Conservation (phyloP, 2,888 invertebrate genomes). For the Ochropleura plecta region DNA sequence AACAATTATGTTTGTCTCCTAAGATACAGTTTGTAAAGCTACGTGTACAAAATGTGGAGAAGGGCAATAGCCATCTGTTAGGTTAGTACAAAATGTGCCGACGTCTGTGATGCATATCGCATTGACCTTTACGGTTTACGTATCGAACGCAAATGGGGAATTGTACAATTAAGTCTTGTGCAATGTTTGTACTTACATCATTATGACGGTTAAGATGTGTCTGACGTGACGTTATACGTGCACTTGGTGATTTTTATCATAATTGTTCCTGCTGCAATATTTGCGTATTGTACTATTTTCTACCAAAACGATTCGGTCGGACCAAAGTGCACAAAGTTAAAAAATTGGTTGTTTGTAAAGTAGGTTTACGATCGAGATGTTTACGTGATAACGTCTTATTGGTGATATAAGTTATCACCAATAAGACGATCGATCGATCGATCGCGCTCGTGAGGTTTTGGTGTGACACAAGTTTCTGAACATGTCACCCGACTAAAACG, state of each 20-base stretch:
- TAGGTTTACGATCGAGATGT: too few species aligned
- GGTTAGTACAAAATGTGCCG: slow-evolving; percentile 3
- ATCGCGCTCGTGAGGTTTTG: too few species aligned
- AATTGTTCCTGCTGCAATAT: not conserved
- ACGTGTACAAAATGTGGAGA: not conserved
- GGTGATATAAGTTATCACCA: too few species aligned
- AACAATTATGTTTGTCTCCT: not conserved
- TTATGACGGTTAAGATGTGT: not conserved
- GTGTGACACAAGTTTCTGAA: too few species aligned
- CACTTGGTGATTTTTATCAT: not conserved
- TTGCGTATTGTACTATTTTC: not conserved
- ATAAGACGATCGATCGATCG: too few species aligned
- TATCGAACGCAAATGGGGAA: slow-evolving; percentile 8
- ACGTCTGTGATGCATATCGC: not conserved
- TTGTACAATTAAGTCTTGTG: not conserved
- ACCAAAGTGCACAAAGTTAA: not conserved
- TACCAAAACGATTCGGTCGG: not conserved
- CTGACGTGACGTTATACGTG: not conserved
- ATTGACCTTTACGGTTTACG: slow-evolving; percentile 14
- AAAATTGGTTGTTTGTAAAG: too few species aligned
- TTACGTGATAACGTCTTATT: too few species aligned
- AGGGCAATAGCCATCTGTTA: slow-evolving; percentile 29
- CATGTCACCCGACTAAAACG: too few species aligned
- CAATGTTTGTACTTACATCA: not conserved
- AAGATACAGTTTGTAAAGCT: not conserved